Evolutionary conservation across 64 coral and sea anemone genomes (phyloP), one percentile per base, ranked within the genome.

Genomic region (Montipora efflorescens): DNA sequence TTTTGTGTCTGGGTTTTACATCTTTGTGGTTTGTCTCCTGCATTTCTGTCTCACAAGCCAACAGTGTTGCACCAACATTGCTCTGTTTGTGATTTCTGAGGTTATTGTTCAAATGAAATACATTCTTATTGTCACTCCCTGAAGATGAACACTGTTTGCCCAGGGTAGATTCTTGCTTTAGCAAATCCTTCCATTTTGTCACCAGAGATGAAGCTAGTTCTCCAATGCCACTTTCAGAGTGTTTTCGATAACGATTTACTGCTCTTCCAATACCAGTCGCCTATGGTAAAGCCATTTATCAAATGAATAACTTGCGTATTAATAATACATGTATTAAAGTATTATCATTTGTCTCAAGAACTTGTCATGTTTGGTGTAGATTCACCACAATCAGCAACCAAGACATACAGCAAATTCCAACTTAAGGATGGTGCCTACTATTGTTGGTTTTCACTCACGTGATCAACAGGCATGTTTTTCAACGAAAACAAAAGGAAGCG

Each of bases 191-290:
- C 98, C 98, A 99, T 82, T 96, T 96, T 67, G 81, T 91, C 19
- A 99, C 95, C 21, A 99, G 66, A 76, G 43, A 68, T 21, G 48
- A 90, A 47, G 98, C 92, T 16, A 93, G 73, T 16, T 96, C 89
- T 6, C 77, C 90, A 81, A 99, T 89, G 43, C 71, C 57, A 9
- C 75, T 81, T 16, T 36, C 36, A 36, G 87, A 83, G 74, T 85
- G 36, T 75, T 91, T 94, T 49, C 96, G 87, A 18, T 94, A 66
- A 9, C 74, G 88, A 86, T 99, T 99, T 4, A 99, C 81, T 25
- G 94, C 91, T 73, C 96, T 96, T 47, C 98, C 98, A 80, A 99
- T 99, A 4, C 98, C 98, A 77, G 98, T 99, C 52, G 89, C 74
- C 98, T 99, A 11, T 10, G 58, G 70, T 58, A 84, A 64, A 64